Evolutionary conservation across 2,113 vertebrate genomes (phyloP).

Genomic region (Glaucidium brasilianum): DNA sequence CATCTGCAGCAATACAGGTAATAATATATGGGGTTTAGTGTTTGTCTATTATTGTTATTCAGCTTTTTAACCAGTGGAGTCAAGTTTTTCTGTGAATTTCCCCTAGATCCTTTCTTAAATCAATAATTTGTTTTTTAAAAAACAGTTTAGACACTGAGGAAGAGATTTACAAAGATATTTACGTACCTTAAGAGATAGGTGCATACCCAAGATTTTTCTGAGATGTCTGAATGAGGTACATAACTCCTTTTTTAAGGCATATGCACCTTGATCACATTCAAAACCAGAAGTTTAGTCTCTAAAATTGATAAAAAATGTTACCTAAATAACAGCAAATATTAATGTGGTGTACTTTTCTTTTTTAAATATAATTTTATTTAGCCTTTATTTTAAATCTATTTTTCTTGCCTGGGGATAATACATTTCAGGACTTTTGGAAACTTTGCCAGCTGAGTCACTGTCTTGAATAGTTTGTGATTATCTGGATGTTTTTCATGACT

Average conservation of each 20-base stretch:
- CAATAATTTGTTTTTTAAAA: not conserved
- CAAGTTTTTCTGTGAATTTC: not conserved
- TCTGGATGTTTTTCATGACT: not conserved
- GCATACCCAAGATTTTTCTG: not conserved
- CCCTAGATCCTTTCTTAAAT: not conserved
- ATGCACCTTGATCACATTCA: not conserved
- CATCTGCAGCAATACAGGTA: not conserved
- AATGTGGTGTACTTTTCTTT: rapidly evolving
- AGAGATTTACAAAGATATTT: not conserved
- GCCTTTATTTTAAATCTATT: not conserved
- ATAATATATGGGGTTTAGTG: not conserved
- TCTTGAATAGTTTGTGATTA: not conserved
- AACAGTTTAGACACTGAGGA: not conserved
- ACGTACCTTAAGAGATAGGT: not conserved
- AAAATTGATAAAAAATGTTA: not conserved
- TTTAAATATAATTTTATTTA: not conserved
- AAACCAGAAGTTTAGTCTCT: not conserved
- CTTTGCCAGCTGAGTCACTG: not conserved
- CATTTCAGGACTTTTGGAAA: not conserved
- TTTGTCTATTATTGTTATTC: not conserved
- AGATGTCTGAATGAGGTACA: not conserved
- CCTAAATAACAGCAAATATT: not conserved
- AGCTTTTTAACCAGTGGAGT: not conserved
- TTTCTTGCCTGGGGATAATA: not conserved
- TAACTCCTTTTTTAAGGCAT: not conserved